Conservation (phyloP, 2,888 invertebrate species). For the Dasypolia templi region DNA sequence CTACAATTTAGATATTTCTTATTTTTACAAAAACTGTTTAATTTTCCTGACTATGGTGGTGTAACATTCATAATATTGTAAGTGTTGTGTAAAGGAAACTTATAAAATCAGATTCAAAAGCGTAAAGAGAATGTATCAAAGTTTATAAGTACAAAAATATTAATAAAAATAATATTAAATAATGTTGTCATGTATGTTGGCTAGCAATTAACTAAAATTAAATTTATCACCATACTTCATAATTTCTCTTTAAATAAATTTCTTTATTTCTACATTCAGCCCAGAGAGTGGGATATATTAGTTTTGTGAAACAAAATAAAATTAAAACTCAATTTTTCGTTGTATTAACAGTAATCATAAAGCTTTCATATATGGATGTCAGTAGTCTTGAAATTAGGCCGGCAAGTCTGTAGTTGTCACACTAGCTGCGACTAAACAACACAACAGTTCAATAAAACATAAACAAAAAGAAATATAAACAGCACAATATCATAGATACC, state of each 20-base stretch:
- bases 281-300: slow-evolving; percentile 31
- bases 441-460: slow-evolving; percentile 71
- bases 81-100: slow-evolving; percentile 57
- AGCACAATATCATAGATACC: slow-evolving; percentile 76
- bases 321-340: slow-evolving; percentile 76
- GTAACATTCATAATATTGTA: slow-evolving; percentile 43
- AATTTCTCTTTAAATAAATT: slow-evolving; percentile 60
- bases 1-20: slow-evolving; percentile 78
- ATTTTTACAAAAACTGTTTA: slow-evolving; percentile 55
- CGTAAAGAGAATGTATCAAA: slow-evolving; percentile 68
- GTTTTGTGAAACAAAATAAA: slow-evolving; percentile 62
- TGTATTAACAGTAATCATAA: slow-evolving; percentile 68
- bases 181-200: slow-evolving; percentile 61
- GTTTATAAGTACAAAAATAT: slow-evolving; percentile 64
- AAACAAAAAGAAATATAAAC: slow-evolving; percentile 76
- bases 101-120: slow-evolving; percentile 64
- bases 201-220: slow-evolving; percentile 68
- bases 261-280: slow-evolving; percentile 58
- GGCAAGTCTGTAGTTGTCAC: slow-evolving; percentile 46
- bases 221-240: slow-evolving; percentile 65
- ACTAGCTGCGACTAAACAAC: slow-evolving; percentile 64
- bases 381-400: slow-evolving; percentile 55
- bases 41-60: slow-evolving; percentile 38
- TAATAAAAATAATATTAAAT: slow-evolving; percentile 67
- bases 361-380: slow-evolving; percentile 45